These are phyloP conservation scores for Apteryx mantelli DNA, from an alignment of 2,113 vertebrate genomes.

Conservation along the genomic window DNA sequence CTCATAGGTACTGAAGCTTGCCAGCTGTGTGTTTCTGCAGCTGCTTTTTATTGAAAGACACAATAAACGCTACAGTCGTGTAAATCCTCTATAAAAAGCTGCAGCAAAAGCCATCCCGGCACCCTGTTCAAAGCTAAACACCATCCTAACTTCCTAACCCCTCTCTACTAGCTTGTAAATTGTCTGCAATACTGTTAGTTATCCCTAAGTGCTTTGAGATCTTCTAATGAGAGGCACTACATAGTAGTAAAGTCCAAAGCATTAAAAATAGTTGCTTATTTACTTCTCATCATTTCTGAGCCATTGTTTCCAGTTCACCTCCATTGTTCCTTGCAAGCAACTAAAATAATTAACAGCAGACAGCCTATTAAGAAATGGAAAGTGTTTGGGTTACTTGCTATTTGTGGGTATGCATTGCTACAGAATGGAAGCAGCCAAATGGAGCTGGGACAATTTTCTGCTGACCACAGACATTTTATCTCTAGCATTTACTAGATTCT, in stretches of 20 bases:
- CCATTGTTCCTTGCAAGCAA: conserved; percentile 49
- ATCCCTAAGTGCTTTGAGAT: background rate
- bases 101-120: conserved; percentile 21
- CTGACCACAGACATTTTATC: background rate
- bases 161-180: background rate
- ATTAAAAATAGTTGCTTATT: conserved; percentile 16
- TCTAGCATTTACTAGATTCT: background rate
- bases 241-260: background rate
- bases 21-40: conserved; percentile 59
- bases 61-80: conserved; percentile 54
- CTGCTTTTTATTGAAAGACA: conserved; percentile 67
- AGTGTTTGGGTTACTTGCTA: conserved; percentile 53
- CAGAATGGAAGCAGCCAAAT: background rate
- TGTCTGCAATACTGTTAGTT: background rate
- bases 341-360: conserved; percentile 66
- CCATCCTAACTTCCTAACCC: background rate
- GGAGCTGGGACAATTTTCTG: background rate
- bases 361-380: conserved; percentile 62
- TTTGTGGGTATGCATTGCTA: conserved; percentile 38
- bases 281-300: conserved; percentile 27
- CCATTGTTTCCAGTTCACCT: conserved; percentile 26
- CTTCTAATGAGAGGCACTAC: background rate
- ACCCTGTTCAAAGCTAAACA: conserved; percentile 21
- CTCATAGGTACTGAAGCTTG: conserved; percentile 58
- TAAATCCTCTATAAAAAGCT: conserved; percentile 67